A percentile compares a stretch with the other conserved stretches of the same genome.
phyloP scores from a whole-genome alignment of 2,113 vertebrate genomes.

The Melanostigma gelatinosum region DNA sequence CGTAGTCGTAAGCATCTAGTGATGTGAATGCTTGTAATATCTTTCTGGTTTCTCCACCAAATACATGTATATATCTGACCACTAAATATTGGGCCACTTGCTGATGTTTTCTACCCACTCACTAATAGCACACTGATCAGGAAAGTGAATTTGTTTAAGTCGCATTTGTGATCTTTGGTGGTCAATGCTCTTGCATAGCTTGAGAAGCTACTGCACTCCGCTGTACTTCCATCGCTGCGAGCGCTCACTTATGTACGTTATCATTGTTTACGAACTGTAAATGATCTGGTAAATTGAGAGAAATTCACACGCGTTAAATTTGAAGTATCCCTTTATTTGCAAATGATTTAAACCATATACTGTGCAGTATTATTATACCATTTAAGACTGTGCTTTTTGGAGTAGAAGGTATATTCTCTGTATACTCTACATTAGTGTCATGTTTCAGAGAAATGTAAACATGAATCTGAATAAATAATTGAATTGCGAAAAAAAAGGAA shows the following conservation, averaged over 20 bases:
- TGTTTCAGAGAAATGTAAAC: slow-evolving; percentile 66
- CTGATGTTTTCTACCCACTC: too few species aligned
- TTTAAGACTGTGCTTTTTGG: slow-evolving; percentile 18
- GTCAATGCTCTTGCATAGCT: too few species aligned
- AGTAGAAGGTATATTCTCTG: not conserved
- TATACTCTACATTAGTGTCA: slow-evolving; percentile 16
- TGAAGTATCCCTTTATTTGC: slow-evolving; percentile 39
- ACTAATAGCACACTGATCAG: too few species aligned
- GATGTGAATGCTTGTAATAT: too few species aligned
- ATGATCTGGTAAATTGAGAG: not conserved
- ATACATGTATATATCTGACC: too few species aligned
- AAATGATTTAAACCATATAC: slow-evolving; percentile 6
- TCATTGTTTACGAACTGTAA: not conserved
- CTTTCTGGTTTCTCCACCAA: too few species aligned
- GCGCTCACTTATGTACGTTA: not conserved
- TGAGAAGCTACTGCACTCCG: not conserved
- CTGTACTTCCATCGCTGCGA: not conserved
- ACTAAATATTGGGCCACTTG: too few species aligned
- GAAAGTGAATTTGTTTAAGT: too few species aligned
- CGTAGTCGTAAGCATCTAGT: too few species aligned
- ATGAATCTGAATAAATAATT: slow-evolving; percentile 68
- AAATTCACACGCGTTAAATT: not conserved
- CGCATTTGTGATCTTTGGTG: too few species aligned
- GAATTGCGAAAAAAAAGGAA: slow-evolving; percentile 18
- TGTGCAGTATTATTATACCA: not conserved